phyloP scores from a whole-genome alignment of 1,140 invertebrate genomes.

The Panulirus ornatus region DNA sequence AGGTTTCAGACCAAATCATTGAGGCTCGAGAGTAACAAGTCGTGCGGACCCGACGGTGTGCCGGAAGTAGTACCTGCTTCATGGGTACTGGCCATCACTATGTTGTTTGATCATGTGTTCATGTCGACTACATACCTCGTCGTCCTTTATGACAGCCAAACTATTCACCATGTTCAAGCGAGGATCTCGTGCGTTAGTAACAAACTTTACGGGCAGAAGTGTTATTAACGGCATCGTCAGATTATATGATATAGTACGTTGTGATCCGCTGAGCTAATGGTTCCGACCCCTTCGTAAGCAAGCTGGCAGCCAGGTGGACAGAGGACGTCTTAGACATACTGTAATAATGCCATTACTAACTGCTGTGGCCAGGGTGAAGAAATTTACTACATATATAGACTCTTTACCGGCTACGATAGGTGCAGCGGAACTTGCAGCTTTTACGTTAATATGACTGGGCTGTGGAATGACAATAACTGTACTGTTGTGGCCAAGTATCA shows the following conservation, averaged over 20 bases:
- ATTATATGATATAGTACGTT: slow-evolving; percentile 15
- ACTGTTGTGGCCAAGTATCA: background rate
- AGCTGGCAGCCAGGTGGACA: background rate
- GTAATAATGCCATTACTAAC: background rate
- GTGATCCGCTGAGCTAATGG: background rate
- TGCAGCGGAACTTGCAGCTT: background rate
- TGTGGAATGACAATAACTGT: background rate
- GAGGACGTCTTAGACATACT: background rate
- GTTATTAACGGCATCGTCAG: background rate
- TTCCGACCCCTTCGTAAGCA: background rate
- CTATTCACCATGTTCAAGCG: slow-evolving; percentile 4
- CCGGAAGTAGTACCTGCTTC: slow-evolving; percentile 18
- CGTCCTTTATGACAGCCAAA: background rate
- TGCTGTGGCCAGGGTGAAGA: slow-evolving; percentile 21
- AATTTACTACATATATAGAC: background rate
- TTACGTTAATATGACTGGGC: background rate
- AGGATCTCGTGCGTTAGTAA: background rate
- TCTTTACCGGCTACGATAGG: background rate
- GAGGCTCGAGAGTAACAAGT: background rate
- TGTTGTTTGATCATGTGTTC: slow-evolving; percentile 4
- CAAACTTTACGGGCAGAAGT: background rate
- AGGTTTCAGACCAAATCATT: background rate
- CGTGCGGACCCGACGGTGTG: slow-evolving; percentile 34
- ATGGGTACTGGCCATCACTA: slow-evolving; percentile 7
- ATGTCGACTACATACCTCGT: background rate